Evolutionary conservation across 1,140 invertebrate species (phyloP).

Genomic region (Caenorhabditis brenneri): DNA sequence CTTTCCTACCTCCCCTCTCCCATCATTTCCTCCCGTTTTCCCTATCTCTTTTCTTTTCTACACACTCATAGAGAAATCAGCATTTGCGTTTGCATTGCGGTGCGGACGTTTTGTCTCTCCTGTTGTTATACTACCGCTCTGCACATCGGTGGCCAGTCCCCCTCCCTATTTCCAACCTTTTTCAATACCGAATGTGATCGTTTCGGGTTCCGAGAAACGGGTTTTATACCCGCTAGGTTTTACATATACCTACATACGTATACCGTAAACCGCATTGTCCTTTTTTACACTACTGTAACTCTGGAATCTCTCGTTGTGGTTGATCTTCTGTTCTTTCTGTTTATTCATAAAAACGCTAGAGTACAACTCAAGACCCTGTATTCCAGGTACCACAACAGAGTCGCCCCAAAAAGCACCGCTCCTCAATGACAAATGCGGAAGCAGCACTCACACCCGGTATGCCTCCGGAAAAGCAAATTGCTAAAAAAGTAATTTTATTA

Average conservation of each 20-base stretch:
- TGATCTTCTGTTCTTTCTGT: no score
- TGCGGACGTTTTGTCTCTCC: conserved; percentile 42
- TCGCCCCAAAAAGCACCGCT: neutral
- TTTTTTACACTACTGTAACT: no score
- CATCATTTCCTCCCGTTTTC: conserved; percentile 1
- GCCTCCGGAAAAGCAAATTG: conserved; percentile 2
- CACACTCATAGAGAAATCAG: conserved; percentile 39
- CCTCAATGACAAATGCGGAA: conserved; percentile 13
- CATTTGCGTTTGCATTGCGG: conserved; percentile 39
- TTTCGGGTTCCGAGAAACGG: neutral
- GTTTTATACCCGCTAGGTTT: neutral
- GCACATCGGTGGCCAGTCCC: neutral
- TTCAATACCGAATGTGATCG: neutral
- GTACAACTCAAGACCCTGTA: neutral
- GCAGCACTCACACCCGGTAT: neutral
- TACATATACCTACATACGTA: no score
- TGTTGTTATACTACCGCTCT: conserved; percentile 43
- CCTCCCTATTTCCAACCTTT: neutral
- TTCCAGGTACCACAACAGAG: neutral
- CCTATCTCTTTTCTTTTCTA: conserved; percentile 40
- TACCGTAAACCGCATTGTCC: no score
- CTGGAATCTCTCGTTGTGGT: no score
- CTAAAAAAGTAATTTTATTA: neutral
- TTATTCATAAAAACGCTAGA: no score
- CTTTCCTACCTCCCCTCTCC: neutral